phyloP scores from a whole-genome alignment of 2,113 vertebrate genomes.

The Leucoraja erinaceus region DNA sequence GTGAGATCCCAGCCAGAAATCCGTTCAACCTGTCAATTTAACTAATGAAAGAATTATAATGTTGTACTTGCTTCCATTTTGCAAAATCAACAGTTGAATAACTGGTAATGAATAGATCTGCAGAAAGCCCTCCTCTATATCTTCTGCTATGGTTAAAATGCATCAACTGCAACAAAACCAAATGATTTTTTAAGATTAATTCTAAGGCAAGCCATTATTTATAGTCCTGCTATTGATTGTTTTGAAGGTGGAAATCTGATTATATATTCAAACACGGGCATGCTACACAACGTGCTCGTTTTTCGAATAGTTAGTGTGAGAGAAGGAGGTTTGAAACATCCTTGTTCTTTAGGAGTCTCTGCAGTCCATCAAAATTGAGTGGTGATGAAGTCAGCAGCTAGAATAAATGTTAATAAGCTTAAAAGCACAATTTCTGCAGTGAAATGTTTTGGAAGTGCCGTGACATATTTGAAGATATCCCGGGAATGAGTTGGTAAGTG shows the following conservation, averaged over 20 bases:
- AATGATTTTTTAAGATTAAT: not conserved
- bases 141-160: not conserved
- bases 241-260: not conserved
- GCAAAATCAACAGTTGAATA: not conserved
- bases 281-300: not conserved
- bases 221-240: not conserved
- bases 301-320: not conserved
- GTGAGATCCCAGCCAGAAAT: not conserved
- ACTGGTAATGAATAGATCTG: not conserved
- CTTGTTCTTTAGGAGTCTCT: not conserved
- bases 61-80: not conserved
- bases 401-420: not conserved
- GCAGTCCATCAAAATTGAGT: not conserved
- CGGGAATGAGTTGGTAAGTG: not conserved
- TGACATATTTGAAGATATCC: not conserved
- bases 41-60: not conserved
- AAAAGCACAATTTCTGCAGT: not conserved
- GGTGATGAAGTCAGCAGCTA: not conserved
- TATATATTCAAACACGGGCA: not conserved
- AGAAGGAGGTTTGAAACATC: not conserved
- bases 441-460: not conserved
- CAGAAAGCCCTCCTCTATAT: not conserved
- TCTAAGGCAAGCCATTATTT: not conserved
- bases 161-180: not conserved
- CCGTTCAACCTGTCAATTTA: not conserved